Percentiles rank a stretch among this genome's conserved stretches.
phyloP scores from a whole-genome alignment of 2,888 invertebrate species.

The Stratiomys singularior region DNA sequence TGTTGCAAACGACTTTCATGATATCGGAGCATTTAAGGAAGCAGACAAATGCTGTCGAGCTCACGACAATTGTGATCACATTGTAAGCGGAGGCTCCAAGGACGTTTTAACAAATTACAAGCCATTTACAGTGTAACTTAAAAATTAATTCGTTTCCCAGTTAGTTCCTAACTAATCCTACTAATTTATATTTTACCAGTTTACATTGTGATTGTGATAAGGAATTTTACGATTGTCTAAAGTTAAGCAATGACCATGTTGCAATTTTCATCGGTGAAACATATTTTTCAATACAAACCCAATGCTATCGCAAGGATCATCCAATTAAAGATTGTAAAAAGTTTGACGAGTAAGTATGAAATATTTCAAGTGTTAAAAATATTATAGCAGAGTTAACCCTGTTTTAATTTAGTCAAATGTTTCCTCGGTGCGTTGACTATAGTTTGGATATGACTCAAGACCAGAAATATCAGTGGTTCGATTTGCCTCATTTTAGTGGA shows the following conservation, averaged over 20 bases:
- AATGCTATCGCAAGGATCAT: slow-evolving; percentile 53
- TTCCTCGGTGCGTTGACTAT: slow-evolving; percentile 54
- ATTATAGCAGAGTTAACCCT: not conserved
- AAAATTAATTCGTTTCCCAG: too few relatives aligned
- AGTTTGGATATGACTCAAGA: slow-evolving; percentile 49
- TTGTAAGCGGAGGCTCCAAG: slow-evolving; percentile 56
- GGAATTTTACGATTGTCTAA: slow-evolving; percentile 53
- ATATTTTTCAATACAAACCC: slow-evolving; percentile 53
- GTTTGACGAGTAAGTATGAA: slow-evolving; percentile 45
- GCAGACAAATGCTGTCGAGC: slow-evolving; percentile 85
- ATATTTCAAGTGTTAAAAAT: too few relatives aligned
- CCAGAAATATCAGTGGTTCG: slow-evolving; percentile 55
- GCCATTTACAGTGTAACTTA: slow-evolving; percentile 51
- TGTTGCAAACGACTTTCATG: slow-evolving; percentile 78
- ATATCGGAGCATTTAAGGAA: slow-evolving; percentile 79
- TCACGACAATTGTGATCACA: slow-evolving; percentile 71
- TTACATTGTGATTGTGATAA: slow-evolving; percentile 55
- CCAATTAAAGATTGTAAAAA: slow-evolving; percentile 52
- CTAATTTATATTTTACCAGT: too few relatives aligned
- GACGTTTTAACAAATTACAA: slow-evolving; percentile 54
- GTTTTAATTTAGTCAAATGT: slow-evolving; percentile 48
- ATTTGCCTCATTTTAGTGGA: slow-evolving; percentile 53
- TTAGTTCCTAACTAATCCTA: too few relatives aligned
- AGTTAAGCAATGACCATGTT: slow-evolving; percentile 45
- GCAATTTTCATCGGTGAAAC: slow-evolving; percentile 52